Conservation (phyloP, 2,113 vertebrate genomes). For the Hippocampus mohnikei region DNA sequence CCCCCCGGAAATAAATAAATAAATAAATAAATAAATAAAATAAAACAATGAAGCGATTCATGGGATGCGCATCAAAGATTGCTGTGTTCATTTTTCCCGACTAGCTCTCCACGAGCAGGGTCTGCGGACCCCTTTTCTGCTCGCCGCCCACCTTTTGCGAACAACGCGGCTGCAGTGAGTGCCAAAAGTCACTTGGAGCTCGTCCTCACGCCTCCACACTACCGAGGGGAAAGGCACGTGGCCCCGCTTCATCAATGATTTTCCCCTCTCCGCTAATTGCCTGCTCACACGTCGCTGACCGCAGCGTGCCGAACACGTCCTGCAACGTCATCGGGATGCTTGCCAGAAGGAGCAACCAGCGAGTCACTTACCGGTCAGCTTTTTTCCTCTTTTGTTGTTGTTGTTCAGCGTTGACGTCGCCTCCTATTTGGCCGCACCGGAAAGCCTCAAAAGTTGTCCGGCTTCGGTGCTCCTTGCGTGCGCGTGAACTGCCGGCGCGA, state of each 20-base stretch:
- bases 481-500: not conserved
- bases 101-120: not conserved
- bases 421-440: conserved; percentile 28
- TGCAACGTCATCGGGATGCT: not conserved
- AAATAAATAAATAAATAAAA: too few species aligned
- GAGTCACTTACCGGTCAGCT: conserved; percentile 26
- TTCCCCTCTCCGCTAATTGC: not conserved
- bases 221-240: not conserved
- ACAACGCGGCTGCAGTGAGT: not conserved
- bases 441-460: not conserved
- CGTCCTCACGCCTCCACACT: not conserved
- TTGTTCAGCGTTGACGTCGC: conserved; percentile 12
- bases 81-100: not conserved
- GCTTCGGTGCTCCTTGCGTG: not conserved
- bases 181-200: not conserved
- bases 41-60: not conserved
- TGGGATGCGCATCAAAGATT: not conserved
- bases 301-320: not conserved
- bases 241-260: not conserved
- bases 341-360: not conserved
- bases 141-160: not conserved
- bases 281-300: not conserved
- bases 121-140: not conserved
- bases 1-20: too few species aligned
- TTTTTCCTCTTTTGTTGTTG: not conserved